Conservation (phyloP, 2,888 invertebrate species). For the Prenolepis imparis region DNA sequence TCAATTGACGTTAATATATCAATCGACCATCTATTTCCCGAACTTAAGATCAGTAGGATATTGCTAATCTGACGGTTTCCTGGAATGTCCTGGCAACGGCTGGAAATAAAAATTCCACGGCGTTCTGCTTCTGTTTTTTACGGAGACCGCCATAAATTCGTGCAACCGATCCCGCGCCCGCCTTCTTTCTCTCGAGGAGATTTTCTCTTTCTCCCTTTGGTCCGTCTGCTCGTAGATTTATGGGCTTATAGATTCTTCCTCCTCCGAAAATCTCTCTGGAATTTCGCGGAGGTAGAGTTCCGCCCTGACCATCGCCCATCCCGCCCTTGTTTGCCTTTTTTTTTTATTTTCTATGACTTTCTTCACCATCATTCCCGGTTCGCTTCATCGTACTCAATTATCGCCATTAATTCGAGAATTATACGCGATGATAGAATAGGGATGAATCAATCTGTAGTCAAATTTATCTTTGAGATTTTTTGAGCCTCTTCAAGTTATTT, state of each 20-base stretch:
- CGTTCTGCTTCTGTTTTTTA: conserved; percentile 75
- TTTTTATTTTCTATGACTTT: conserved; percentile 42
- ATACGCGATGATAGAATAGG: conserved; percentile 33
- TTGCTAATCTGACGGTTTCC: conserved; percentile 26
- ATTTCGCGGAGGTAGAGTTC: conserved; percentile 62
- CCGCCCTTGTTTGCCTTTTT: conserved; percentile 22
- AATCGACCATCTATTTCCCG: conserved; percentile 6
- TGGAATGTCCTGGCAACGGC: conserved; percentile 59
- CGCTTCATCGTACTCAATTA: conserved; percentile 14
- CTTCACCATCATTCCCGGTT: conserved; percentile 22
- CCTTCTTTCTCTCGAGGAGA: conserved; percentile 46
- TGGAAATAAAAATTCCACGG: conserved; percentile 74
- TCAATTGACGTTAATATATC: conserved; percentile 22
- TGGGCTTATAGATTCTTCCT: conserved; percentile 84
- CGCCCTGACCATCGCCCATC: conserved; percentile 54
- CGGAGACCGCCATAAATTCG: conserved; percentile 77
- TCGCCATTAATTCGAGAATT: conserved; percentile 37
- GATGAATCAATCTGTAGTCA: not conserved
- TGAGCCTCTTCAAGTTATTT: not conserved
- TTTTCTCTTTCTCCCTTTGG: conserved; percentile 60
- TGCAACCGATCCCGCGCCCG: conserved; percentile 67
- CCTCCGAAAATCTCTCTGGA: conserved; percentile 61
- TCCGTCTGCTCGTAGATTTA: conserved; percentile 79
- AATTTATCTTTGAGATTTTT: conserved; percentile 10
- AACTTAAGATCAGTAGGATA: conserved; percentile 18